phyloP scores from a whole-genome alignment of 2,888 invertebrate species.

The Drosophila subsilvestris region DNA sequence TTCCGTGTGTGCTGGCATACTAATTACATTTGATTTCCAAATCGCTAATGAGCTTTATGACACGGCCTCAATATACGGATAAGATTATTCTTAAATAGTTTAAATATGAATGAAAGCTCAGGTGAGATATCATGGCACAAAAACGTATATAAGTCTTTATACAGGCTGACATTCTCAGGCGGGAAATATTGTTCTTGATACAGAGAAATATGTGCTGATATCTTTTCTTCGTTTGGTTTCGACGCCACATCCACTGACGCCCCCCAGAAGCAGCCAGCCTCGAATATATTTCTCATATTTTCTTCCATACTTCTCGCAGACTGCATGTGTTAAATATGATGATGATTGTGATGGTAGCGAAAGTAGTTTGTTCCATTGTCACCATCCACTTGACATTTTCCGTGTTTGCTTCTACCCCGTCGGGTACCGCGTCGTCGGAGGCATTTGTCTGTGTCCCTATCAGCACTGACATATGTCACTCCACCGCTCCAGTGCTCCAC shows the following conservation, averaged over 20 bases:
- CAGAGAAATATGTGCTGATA: background rate
- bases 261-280: background rate
- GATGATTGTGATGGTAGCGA: conserved; percentile 1
- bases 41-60: conserved; percentile 23
- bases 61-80: too few relatives aligned
- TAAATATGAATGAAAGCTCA: too few relatives aligned
- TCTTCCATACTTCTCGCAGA: background rate
- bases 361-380: conserved; percentile 9
- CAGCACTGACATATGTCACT: background rate
- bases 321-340: conserved; percentile 3
- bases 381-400: background rate
- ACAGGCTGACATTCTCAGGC: too few relatives aligned
- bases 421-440: background rate
- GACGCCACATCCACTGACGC: too few relatives aligned
- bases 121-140: too few relatives aligned
- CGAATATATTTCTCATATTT: background rate
- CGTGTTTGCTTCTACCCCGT: background rate
- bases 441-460: conserved; percentile 3
- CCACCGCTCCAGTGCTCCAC: too few relatives aligned
- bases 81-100: too few relatives aligned
- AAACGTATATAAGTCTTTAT: too few relatives aligned
- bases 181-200: background rate
- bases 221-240: background rate
- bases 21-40: conserved; percentile 74
- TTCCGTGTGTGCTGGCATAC: conserved; percentile 34